Evolutionary conservation across 2,113 vertebrate species (phyloP), one percentile per base, ranked within the genome.

Genomic region (Nematolebias whitei): DNA sequence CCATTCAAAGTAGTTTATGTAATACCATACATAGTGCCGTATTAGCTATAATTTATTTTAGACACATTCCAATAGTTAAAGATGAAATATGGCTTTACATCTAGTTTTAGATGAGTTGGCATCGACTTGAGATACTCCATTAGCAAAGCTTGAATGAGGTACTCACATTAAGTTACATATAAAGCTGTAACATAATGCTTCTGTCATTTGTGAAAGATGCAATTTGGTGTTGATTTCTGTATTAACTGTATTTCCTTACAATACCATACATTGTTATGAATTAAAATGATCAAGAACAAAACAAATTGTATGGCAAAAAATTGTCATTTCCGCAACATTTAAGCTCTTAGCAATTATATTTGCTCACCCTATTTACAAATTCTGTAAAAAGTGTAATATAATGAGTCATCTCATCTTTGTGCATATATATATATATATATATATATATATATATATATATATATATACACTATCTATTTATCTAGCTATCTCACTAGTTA

Each of bases 41-140:
- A 78, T 72, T 64, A 70, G 52, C 59, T 53, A 59, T 85, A 79
- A 85, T 87, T 82, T 74, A 86, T 76, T 78, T 76, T 70, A 57
- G 82, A 71, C 70, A 57, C 85, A 80, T 82, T 76, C 74, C 59
- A 76, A 72, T 67, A 74, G 84, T 82, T 73, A 43, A 78, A 78
- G 80, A 54, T 85, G 80, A 89, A 88, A 79, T 87, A 87, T 72
- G 70, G 53, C 65, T 58, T 54, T 80, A 79, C 75, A 60, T 77
- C 79, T 79, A 72, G 74, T 86, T 86, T 86, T 77, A 84, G 63
- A 86, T 83, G 75, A 88, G 76, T 79, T 85, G 86, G 79, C 71
- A 49, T 64, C 40, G 78, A 70, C 67, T 86, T 87, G 71, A 87
- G 78, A 71, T 84, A 62, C 74, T 85, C 78, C 81, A 88, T 87